These are phyloP conservation scores for Tiphia femorata DNA, from an alignment of 2,888 invertebrate genomes.

Conservation along the genomic window DNA sequence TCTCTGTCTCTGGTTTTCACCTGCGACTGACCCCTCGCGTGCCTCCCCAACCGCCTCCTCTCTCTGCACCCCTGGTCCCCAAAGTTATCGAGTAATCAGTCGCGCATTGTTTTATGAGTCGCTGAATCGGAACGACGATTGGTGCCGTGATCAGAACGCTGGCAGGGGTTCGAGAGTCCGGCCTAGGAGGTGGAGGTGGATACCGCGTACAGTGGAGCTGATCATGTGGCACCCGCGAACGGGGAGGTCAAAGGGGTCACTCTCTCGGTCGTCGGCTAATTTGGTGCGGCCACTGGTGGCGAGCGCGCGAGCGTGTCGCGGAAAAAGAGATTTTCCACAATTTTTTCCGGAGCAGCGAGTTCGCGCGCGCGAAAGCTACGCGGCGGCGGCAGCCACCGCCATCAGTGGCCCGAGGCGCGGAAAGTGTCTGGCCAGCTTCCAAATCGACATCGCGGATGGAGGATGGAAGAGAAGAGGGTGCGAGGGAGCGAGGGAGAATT, in stretches of 20 bases:
- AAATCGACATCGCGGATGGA: slow-evolving; percentile 28
- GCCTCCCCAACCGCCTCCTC: neutral
- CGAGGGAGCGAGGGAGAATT: slow-evolving; percentile 2
- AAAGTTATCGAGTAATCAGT: slow-evolving; percentile 67
- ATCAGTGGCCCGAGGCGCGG: neutral
- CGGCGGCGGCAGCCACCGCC: neutral
- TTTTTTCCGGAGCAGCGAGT: no score
- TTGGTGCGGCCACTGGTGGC: slow-evolving; percentile 12
- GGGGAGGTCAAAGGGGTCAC: no score
- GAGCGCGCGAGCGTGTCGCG: slow-evolving; percentile 7
- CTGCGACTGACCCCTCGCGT: slow-evolving; percentile 36
- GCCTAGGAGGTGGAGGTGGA: no score
- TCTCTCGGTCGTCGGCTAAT: slow-evolving; percentile 32
- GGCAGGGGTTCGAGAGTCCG: no score
- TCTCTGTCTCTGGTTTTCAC: slow-evolving; percentile 69
- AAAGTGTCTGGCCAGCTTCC: slow-evolving; percentile 35
- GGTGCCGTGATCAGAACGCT: no score
- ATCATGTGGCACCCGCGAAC: no score
- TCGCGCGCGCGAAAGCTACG: slow-evolving; percentile 11
- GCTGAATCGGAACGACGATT: slow-evolving; percentile 64
- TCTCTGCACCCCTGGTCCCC: no score
- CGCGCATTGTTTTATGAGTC: slow-evolving; percentile 67
- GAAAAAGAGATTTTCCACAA: slow-evolving; percentile 20
- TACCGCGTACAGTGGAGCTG: no score
- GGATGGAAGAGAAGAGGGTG: neutral